Evolutionary conservation across 2,797 vertebrate genomes (phyloP).

Genomic region (Odontamblyopus lacepedii): DNA sequence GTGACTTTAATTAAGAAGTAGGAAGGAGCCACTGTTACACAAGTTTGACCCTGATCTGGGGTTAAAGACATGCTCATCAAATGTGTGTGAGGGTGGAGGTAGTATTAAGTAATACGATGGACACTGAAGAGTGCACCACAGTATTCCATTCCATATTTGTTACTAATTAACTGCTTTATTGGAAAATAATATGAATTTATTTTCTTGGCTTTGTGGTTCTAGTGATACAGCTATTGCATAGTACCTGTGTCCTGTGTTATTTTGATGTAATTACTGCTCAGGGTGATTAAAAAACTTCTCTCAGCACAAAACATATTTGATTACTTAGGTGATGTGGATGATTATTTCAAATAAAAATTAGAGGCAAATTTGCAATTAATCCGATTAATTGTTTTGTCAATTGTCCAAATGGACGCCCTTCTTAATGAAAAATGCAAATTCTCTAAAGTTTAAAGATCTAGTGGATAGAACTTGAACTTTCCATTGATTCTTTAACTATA

Average conservation of each 20-base stretch:
- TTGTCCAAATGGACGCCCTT: not conserved
- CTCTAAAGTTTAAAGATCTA: not conserved
- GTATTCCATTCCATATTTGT: no score
- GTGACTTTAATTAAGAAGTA: conserved; percentile 38
- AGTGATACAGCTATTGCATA: not conserved
- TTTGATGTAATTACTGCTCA: not conserved
- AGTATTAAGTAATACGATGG: no score
- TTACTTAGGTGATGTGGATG: not conserved
- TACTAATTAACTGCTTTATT: not conserved
- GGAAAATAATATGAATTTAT: not conserved
- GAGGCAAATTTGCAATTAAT: not conserved
- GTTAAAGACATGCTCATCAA: conserved; percentile 17
- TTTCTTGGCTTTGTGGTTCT: not conserved
- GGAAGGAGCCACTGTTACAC: conserved; percentile 47
- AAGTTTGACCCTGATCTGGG: conserved; percentile 15
- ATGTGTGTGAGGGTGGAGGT: conserved; percentile 30
- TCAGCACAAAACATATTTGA: not conserved
- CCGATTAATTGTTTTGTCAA: no score
- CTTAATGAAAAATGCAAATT: not conserved
- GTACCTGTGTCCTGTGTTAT: not conserved
- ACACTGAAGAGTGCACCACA: no score
- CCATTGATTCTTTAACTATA: not conserved
- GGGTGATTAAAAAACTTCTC: not conserved
- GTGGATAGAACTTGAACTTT: not conserved
- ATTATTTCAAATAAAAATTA: not conserved